These are phyloP conservation scores for Oreamnos americanus DNA, from an alignment of 2,113 vertebrate species.

Conservation along the genomic window DNA sequence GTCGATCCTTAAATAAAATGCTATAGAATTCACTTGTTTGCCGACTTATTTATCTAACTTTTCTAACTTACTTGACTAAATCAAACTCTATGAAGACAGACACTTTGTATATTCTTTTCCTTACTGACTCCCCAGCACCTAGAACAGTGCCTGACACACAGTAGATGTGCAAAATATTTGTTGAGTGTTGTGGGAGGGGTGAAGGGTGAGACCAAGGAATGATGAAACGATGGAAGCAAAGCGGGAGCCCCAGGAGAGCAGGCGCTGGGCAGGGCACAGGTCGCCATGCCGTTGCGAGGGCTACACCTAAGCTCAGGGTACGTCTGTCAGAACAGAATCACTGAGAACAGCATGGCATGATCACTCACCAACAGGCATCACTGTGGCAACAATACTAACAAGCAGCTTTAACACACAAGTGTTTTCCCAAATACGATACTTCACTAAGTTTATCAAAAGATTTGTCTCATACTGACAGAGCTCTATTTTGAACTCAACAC, in stretches of 20 bases:
- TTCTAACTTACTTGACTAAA: background rate
- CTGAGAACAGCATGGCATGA: background rate
- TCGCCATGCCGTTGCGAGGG: accelerated
- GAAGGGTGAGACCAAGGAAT: background rate
- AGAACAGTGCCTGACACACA: background rate
- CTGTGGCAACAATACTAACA: background rate
- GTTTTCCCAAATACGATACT: background rate
- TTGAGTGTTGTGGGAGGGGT: background rate
- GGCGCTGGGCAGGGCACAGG: background rate
- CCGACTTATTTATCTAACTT: background rate
- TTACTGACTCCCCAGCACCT: background rate
- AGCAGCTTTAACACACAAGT: background rate
- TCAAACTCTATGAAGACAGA: background rate
- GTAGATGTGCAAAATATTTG: background rate
- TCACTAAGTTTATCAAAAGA: background rate
- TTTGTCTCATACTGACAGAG: background rate
- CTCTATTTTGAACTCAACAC: background rate
- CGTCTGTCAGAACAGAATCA: background rate
- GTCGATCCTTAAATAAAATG: background rate
- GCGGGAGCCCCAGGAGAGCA: background rate
- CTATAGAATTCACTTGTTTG: background rate
- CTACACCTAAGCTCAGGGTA: background rate
- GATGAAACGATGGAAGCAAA: background rate
- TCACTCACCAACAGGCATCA: background rate
- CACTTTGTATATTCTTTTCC: background rate